Evolutionary conservation across 2,888 invertebrate species (phyloP).

Genomic region (Pherbina coryleti): DNA sequence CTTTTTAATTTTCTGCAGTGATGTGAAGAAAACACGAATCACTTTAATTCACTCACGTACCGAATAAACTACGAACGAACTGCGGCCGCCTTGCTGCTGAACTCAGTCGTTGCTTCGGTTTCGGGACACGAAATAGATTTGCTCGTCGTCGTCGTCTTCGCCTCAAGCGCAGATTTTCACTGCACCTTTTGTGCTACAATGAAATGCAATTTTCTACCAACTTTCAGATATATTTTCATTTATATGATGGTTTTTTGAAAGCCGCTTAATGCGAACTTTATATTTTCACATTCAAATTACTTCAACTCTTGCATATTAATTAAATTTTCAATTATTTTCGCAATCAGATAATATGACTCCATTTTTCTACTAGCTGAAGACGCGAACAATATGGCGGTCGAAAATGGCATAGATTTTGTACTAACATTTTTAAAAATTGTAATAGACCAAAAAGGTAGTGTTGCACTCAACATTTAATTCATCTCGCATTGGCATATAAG

Average conservation of each 20-base stretch:
- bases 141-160: slow-evolving; percentile 56
- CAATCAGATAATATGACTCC: slow-evolving; percentile 54
- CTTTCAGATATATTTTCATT: neutral
- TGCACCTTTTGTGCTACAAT: slow-evolving; percentile 41
- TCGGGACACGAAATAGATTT: slow-evolving; percentile 53
- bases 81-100: slow-evolving; percentile 14
- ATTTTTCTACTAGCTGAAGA: slow-evolving; percentile 54
- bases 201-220: slow-evolving; percentile 21
- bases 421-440: slow-evolving; percentile 21
- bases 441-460: slow-evolving; percentile 1
- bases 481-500: too few species aligned
- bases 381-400: slow-evolving; percentile 56
- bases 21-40: slow-evolving; percentile 22
- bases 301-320: slow-evolving; percentile 59
- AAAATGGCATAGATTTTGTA: slow-evolving; percentile 39
- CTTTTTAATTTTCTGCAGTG: slow-evolving; percentile 7
- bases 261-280: slow-evolving; percentile 50
- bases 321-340: slow-evolving; percentile 57
- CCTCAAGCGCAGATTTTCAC: slow-evolving; percentile 54
- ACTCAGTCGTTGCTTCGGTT: slow-evolving; percentile 47
- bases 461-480: too few species aligned
- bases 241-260: slow-evolving; percentile 49
- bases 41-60: slow-evolving; percentile 29
- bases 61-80: slow-evolving; percentile 22
- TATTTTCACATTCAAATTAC: slow-evolving; percentile 55